Percentiles rank a stretch among this genome's conserved stretches.
phyloP scores from a whole-genome alignment of 53 echinoderm and acorn worm genomes.

The Pentamera pediparva region DNA sequence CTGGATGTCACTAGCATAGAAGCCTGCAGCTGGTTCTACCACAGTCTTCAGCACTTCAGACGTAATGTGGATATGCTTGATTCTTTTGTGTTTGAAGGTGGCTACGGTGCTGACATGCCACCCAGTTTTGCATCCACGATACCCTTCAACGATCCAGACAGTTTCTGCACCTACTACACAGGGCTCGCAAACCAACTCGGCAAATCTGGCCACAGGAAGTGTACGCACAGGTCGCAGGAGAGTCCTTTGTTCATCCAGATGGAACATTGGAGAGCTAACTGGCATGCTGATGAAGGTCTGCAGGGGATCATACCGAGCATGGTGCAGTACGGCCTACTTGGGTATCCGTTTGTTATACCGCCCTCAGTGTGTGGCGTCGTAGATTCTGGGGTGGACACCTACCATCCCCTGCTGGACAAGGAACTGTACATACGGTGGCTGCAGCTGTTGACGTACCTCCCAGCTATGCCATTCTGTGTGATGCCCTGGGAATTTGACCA shows the following conservation, averaged over 20 bases:
- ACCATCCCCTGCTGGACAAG: slow-evolving; percentile 9
- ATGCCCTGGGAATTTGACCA: slow-evolving; percentile 71
- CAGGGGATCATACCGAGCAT: slow-evolving; percentile 72
- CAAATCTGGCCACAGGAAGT: slow-evolving; percentile 56
- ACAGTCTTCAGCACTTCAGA: not conserved
- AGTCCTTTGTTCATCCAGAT: slow-evolving; percentile 82
- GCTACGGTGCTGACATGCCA: not conserved
- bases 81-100: slow-evolving; percentile 22
- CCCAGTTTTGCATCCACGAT: not conserved
- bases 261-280: slow-evolving; percentile 65
- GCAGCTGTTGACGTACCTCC: slow-evolving; percentile 62
- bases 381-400: slow-evolving; percentile 27
- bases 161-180: slow-evolving; percentile 66
- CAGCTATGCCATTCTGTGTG: slow-evolving; percentile 66
- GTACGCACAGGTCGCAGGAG: slow-evolving; percentile 67
- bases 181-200: slow-evolving; percentile 50
- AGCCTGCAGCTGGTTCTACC: not conserved
- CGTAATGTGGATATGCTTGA: not conserved
- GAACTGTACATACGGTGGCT: slow-evolving; percentile 70
- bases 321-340: slow-evolving; percentile 64
- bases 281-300: slow-evolving; percentile 76
- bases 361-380: slow-evolving; percentile 64
- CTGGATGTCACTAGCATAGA: not conserved
- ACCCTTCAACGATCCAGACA: slow-evolving; percentile 43
- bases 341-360: slow-evolving; percentile 85